Conservation (phyloP, 1,140 invertebrate genomes). For the Triops cancriformis region DNA sequence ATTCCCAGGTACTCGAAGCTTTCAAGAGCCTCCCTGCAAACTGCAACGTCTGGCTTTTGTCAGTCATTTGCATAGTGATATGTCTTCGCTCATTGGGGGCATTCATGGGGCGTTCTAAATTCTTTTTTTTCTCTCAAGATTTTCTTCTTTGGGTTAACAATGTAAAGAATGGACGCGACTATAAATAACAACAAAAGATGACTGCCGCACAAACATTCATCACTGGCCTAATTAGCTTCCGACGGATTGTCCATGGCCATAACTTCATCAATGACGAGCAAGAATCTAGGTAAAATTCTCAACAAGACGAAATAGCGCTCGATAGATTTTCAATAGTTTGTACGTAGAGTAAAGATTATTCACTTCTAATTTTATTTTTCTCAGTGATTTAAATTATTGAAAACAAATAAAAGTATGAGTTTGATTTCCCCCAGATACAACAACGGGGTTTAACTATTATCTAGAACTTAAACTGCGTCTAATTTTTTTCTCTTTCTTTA, state of each 20-base stretch:
- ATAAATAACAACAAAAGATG: background rate
- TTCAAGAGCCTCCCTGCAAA: slow-evolving; percentile 7
- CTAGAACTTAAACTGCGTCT: too few relatives aligned
- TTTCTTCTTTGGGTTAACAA: background rate
- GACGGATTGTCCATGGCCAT: background rate
- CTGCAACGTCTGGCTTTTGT: slow-evolving; percentile 5
- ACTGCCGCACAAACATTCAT: background rate
- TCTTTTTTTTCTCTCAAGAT: background rate
- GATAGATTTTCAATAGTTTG: too few relatives aligned
- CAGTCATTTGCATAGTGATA: background rate
- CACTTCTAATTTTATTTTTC: too few relatives aligned
- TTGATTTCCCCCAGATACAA: too few relatives aligned
- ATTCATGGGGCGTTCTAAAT: background rate
- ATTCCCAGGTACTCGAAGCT: slow-evolving; percentile 12
- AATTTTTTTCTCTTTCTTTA: too few relatives aligned
- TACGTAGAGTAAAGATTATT: too few relatives aligned
- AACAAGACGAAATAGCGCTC: too few relatives aligned
- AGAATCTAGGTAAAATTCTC: background rate
- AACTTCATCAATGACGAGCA: background rate
- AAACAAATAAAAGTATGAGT: too few relatives aligned
- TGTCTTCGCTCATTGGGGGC: background rate
- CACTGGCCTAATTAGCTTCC: background rate
- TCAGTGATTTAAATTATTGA: too few relatives aligned
- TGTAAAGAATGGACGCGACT: background rate
- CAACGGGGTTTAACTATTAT: too few relatives aligned